Base-by-base conservation (phyloP, 2,797 vertebrate genomes). In the Nyctalus aviator region DNA sequence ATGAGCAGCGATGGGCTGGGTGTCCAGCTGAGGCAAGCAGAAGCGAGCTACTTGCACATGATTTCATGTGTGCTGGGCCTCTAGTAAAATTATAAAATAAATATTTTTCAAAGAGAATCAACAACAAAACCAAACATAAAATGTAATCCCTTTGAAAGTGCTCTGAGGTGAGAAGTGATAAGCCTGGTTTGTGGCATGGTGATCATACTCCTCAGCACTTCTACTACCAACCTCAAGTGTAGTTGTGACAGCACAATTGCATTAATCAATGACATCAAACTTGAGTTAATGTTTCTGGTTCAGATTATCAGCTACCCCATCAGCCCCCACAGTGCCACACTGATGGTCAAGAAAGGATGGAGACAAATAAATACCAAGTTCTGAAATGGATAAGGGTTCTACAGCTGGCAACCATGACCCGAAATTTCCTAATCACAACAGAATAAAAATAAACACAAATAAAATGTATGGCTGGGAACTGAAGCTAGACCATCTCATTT, bases 241-340 rank as follows among this genome's bases (percentile, higher is more conserved):
- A 30, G 59, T 62, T 62, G 59, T 30, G 59, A 62, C 27, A 14
- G 21, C 30, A 55, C n/a, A 69, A 32, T 32, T 88, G 23, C 44
- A 44, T 44, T 44, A 44, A 44, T 41, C 69, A 77, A 88, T 50
- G 44, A 30, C 72, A 53, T 93, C 48, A 59, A 89, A 85, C 27
- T n/a, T 72, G 30, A 83, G 25, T 77, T 44, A 64, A 10, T n/a
- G 27, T 79, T 92, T 90, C 46, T 8, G 57, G 82, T 94, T 92
- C 53, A 76, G 66, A 92, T 84, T 18, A 55, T 82, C 55, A 88
- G 21, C 21, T 44, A 13, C 53, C 23, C 23, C 27, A 66, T 55
- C 6, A 32, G 2, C 20, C 30, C 7, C 20, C 4, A 76, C 79
- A 86, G 17, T 50, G 6, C n/a, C n/a, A 75, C 8, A 7, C 25